Base-by-base conservation (phyloP, 2,113 vertebrate genomes). In the Apodemus sylvaticus region DNA sequence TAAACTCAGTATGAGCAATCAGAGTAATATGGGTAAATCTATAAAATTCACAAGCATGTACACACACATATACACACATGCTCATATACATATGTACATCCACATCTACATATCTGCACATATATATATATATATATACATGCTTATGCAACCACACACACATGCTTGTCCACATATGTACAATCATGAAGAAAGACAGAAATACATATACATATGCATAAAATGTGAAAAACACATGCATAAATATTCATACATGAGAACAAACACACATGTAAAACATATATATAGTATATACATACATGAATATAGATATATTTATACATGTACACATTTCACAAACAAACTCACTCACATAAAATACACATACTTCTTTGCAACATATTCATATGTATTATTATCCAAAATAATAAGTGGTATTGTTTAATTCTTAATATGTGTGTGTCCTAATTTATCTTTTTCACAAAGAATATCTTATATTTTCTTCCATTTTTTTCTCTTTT, bases 1-100 rank as follows among this genome's bases (percentile, higher is more conserved):
- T 88, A 66, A 97, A 81, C 2, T 94, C 7, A 94, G 86, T 31
- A 90, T 98, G 93, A 96, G 64, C 48, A 39, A 24, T 0, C 1
- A 64, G 51, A 87, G 20, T 8, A 70, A 95, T 66, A 93, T 94
- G 17, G 24, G 9, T 92, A 91, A 20, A 39, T 94, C 14, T 36
- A 55, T 26, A n/a, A 62, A 86, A 53, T 4, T 71, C 2, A 39
- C 11, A 39, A 8, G 2, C 5, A 4, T 22, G 10, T 4, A 58
- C 2, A 62, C 3, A 73, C 1, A 55, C 10, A 51, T 6, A 7
- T 3, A 8, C 14, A 31, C 0, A 45, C 4, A 42, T 51, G 19
- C 42, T 51, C 9, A 51, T 4, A 24, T 8, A 53, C 13, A 60
- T 16, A 60, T 2, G 22, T 31, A 19, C 13, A 85, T 2, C 64